Conservation (phyloP, 2,888 invertebrate genomes). For the Apantesis nais region DNA sequence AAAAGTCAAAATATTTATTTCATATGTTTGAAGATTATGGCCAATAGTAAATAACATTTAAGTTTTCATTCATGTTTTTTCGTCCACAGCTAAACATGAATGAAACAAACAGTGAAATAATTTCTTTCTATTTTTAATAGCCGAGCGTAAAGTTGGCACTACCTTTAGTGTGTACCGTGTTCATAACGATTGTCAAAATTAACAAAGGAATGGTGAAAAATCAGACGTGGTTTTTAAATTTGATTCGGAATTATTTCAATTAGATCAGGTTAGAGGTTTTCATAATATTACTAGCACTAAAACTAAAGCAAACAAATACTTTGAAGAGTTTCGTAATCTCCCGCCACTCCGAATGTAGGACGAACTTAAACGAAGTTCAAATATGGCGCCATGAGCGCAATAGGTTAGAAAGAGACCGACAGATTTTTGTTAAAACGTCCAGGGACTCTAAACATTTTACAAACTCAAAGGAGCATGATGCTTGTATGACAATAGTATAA, state of each 20-base stretch:
- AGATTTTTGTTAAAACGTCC: conserved; percentile 42
- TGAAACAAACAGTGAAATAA: conserved; percentile 33
- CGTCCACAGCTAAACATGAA: conserved; percentile 35
- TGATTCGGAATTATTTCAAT: background rate
- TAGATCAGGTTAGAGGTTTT: background rate
- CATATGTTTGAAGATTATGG: conserved; percentile 8
- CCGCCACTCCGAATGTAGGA: conserved; percentile 56
- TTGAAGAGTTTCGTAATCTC: conserved; percentile 58
- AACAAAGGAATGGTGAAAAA: background rate
- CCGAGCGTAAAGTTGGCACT: conserved; percentile 41
- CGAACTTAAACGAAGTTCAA: conserved; percentile 64
- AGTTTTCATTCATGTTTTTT: conserved; percentile 39
- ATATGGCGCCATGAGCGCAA: conserved; percentile 62
- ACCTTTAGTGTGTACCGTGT: conserved; percentile 26
- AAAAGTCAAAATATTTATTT: no score
- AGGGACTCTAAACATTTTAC: conserved; percentile 45
- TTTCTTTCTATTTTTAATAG: conserved; percentile 35
- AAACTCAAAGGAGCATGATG: background rate
- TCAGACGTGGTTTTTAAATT: background rate
- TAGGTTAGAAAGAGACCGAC: conserved; percentile 65
- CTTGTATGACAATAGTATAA: no score
- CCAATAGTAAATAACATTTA: conserved; percentile 34
- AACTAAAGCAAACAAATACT: conserved; percentile 24
- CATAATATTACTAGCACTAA: background rate
- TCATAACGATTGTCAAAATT: conserved; percentile 3